These are phyloP conservation scores for Gopherus flavomarginatus DNA, from an alignment of 2,113 vertebrate genomes.

Conservation along the genomic window DNA sequence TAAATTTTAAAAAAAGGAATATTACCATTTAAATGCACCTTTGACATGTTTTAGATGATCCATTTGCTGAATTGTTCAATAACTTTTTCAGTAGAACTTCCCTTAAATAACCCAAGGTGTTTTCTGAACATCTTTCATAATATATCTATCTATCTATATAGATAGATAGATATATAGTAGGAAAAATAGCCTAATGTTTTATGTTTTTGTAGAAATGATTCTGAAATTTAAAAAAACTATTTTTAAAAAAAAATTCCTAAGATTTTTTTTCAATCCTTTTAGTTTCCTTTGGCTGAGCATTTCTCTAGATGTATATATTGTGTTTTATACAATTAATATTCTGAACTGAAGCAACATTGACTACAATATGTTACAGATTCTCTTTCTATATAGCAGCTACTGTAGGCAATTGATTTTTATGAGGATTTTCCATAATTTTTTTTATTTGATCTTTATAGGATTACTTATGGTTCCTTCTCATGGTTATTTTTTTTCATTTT, in stretches of 20 bases:
- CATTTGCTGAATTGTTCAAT: not conserved
- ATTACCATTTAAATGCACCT: too few relatives aligned
- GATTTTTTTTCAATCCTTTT: slow-evolving; percentile 25
- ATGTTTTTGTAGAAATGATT: slow-evolving; percentile 70
- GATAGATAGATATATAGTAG: slow-evolving; percentile 17
- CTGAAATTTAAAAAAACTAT: slow-evolving; percentile 50
- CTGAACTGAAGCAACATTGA: slow-evolving; percentile 49
- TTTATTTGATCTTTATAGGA: slow-evolving; percentile 73
- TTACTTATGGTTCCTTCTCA: slow-evolving; percentile 82
- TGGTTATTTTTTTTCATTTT: not conserved
- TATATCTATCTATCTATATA: not conserved
- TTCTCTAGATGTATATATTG: slow-evolving; percentile 28
- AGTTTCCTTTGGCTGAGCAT: slow-evolving; percentile 61
- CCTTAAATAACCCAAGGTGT: not conserved
- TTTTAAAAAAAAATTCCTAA: slow-evolving; percentile 49
- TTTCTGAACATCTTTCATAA: not conserved
- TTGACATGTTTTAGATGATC: not conserved
- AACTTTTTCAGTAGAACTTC: not conserved
- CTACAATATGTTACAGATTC: slow-evolving; percentile 59
- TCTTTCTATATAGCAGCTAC: slow-evolving; percentile 50
- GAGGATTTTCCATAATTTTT: slow-evolving; percentile 69
- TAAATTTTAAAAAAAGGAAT: not conserved
- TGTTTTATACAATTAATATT: slow-evolving; percentile 45
- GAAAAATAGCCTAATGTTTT: slow-evolving; percentile 67
- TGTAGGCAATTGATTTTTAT: slow-evolving; percentile 73